Evolutionary conservation across 2,888 invertebrate genomes (phyloP), one percentile per base, ranked within the genome.

Genomic region (Lasioglossum malachurum): DNA sequence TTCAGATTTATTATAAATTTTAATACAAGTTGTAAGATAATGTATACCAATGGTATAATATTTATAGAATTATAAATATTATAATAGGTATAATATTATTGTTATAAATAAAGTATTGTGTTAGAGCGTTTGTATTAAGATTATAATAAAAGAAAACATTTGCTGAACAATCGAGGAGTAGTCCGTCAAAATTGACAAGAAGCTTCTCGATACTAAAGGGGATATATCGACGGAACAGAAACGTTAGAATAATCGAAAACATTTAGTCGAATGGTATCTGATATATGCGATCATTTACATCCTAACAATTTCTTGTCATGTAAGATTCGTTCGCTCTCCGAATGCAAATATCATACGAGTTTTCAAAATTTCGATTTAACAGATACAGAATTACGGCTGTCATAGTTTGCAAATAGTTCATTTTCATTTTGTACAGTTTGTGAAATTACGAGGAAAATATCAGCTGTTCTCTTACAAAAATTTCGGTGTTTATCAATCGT

Each of bases 51-150:
- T 35, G 69, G 44, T 84, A 72, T 83, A 83, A 80, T 80, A 80
- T 83, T 83, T 80, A 80, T 80, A 80, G 7, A 10, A 14, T 64
- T 80, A 82, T 84, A 77, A 82, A 82, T 84, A 84, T 81, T 77
- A 84, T 77, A 82, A 84, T 82, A 73, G 78, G 78, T 84, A 75
- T 71, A 19, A 82, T 67, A 77, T 82, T 74, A 84, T 77, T 73
- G 73, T 73, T 81, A 75, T 75, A 35, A 67, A 72, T 83, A 75
- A 81, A 72, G 64, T 71, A 80, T 71, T 31, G 38, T 69, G 77
- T 60, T 80, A 80, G 80, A 80, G 80, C 31, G 75, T 83, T 83
- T 83, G 79, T 83, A 83, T 80, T 83, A 83, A 83, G 80, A 75
- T 79, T 83, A 83, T 83, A 80, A 80, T 83, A 75, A 83, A 60